These are phyloP conservation scores for Amorpha juglandis DNA, from an alignment of 2,888 invertebrate species.

Conservation along the genomic window DNA sequence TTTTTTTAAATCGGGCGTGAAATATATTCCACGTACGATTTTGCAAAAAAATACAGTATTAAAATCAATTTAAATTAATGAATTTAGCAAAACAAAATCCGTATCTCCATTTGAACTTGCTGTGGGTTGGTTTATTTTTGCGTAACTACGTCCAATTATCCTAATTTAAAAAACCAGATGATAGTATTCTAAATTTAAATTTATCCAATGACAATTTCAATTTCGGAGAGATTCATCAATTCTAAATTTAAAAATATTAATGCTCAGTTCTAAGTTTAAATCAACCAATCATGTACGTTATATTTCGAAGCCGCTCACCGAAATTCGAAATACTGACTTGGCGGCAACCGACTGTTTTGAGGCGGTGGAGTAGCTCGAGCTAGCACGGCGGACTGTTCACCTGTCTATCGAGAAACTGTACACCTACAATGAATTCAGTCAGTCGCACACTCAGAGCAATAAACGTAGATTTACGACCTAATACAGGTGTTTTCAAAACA, in stretches of 20 bases:
- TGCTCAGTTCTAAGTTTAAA: not conserved
- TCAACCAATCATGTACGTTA: constrained; percentile 40
- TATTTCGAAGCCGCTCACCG: constrained; percentile 12
- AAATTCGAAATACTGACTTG: not conserved
- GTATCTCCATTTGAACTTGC: too few relatives aligned
- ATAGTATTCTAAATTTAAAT: not conserved
- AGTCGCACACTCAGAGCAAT: constrained; percentile 46
- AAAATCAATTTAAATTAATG: too few relatives aligned
- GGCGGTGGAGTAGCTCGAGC: constrained; percentile 14
- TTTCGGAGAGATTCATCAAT: not conserved
- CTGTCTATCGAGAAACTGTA: constrained; percentile 43
- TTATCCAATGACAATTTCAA: not conserved
- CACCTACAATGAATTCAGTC: constrained; percentile 51
- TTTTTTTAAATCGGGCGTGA: too few relatives aligned
- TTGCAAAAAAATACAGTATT: too few relatives aligned
- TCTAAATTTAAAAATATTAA: not conserved
- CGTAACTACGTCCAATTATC: too few relatives aligned
- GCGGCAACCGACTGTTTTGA: constrained; percentile 3
- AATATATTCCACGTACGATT: too few relatives aligned
- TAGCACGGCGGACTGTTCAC: constrained; percentile 50
- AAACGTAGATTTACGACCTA: not conserved
- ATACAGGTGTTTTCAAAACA: constrained; percentile 5
- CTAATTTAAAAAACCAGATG: not conserved
- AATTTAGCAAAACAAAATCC: too few relatives aligned
- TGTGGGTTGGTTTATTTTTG: too few relatives aligned